Evolutionary conservation across 1,140 invertebrate species (phyloP).

Genomic region (Phthorimaea operculella): DNA sequence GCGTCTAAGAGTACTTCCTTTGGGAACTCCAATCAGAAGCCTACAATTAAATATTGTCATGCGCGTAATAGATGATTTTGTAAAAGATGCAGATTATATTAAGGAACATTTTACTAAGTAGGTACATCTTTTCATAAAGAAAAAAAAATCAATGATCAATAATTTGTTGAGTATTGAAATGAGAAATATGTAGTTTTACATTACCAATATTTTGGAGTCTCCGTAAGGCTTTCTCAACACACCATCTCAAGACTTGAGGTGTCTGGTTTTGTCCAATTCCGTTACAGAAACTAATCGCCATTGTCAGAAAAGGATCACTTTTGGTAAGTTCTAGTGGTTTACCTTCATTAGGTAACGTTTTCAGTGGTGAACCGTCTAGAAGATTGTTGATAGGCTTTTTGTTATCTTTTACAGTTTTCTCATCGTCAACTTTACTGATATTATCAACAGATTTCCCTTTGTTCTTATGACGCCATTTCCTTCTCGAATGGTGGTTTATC

Average conservation of each 20-base stretch:
- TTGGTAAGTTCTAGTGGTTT: conserved; percentile 10
- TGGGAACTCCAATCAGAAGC: too few species aligned
- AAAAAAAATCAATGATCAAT: too few species aligned
- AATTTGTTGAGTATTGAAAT: too few species aligned
- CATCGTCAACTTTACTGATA: conserved; percentile 5
- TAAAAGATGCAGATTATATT: too few species aligned
- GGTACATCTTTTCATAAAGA: too few species aligned
- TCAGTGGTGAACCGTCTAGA: background rate
- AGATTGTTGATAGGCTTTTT: background rate
- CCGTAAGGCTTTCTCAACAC: conserved; percentile 51
- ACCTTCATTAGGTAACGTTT: background rate
- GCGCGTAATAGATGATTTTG: too few species aligned
- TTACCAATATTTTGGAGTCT: conserved; percentile 42
- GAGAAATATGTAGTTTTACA: too few species aligned
- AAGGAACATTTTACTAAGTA: too few species aligned
- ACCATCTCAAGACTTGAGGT: conserved; percentile 41
- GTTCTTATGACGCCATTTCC: conserved; percentile 17
- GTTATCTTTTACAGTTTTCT: conserved; percentile 5
- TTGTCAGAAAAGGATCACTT: conserved; percentile 37
- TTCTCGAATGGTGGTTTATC: conserved; percentile 35
- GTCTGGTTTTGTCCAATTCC: conserved; percentile 43
- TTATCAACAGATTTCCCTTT: conserved; percentile 4
- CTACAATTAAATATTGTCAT: too few species aligned
- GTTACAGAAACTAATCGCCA: conserved; percentile 51
- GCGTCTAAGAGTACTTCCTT: too few species aligned